A percentile compares a stretch with the other conserved stretches of the same genome.
These are phyloP conservation scores for Tychaedon coryphoeus DNA, from an alignment of 2,113 vertebrate genomes.

Conservation along the genomic window DNA sequence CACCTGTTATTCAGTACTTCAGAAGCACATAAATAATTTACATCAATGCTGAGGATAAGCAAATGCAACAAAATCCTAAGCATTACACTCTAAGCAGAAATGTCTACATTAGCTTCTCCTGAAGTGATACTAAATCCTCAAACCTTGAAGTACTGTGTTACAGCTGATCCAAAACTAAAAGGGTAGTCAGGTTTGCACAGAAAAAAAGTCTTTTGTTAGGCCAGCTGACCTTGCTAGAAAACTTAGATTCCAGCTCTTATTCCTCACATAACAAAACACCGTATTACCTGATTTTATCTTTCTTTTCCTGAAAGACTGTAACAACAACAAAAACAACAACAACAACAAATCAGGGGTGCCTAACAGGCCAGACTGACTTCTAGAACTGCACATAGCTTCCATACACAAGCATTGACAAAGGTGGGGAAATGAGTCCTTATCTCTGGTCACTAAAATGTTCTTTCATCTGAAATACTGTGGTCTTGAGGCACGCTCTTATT, in stretches of 20 bases:
- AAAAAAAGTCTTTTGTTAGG: neutral
- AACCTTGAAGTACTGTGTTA: rapidly evolving
- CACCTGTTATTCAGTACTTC: neutral
- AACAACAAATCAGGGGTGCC: neutral
- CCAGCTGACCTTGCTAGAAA: neutral
- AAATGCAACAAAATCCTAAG: neutral
- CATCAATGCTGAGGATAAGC: neutral
- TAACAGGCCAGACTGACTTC: neutral
- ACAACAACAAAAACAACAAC: neutral
- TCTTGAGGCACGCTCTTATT: neutral
- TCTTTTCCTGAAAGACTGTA: neutral
- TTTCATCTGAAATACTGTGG: neutral
- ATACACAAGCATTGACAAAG: neutral
- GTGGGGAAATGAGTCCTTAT: neutral
- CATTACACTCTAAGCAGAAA: neutral
- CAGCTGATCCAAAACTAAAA: neutral
- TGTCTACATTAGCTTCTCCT: neutral
- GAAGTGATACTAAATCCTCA: neutral
- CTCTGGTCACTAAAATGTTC: neutral
- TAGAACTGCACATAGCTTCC: neutral
- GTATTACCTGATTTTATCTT: neutral
- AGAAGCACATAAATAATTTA: neutral
- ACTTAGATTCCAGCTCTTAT: neutral
- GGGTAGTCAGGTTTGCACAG: neutral
- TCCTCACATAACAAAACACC: neutral